Evolutionary conservation across 2,797 vertebrate genomes (phyloP), one percentile per base, ranked within the genome.

Genomic region (Sitta carolinensis): DNA sequence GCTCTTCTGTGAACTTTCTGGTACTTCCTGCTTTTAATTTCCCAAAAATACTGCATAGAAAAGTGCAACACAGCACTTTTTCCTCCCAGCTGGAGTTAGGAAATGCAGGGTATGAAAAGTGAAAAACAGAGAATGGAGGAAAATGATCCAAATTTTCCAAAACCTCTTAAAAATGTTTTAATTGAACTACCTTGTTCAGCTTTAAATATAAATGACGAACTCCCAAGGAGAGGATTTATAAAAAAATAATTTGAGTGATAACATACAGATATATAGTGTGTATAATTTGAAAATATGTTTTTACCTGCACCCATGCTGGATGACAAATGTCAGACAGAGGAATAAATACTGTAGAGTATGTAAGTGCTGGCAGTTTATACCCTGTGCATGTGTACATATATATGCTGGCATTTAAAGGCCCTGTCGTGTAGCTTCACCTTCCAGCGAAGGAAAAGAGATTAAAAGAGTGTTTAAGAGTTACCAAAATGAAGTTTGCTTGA

Each of bases 1-100:
- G 16, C 51, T 85, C 13, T 76, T 85, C 57, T 63, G 58, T 95
- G 78, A 96, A 89, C 84, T 89, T 89, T 94, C 73, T 87, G 51
- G 34, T 95, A 89, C 92, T 86, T 94, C 90, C 84, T 89, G 72
- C 57, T 89, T 92, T 93, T 92, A 92, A 80, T 84, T 83, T 91
- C 51, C 43, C 32, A 83, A 92, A 92, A 89, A 48, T 47, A 83
- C 72, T 92, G 40, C 61, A 58, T 13, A 83, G 40, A 75, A 91
- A 93, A 89, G 72, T 89, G 78, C 76, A 92, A 75, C 73, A 66
- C 66, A 94, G 95, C 91, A 91, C 58, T 92, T 96, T 78, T 75
- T 13, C 51, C 51, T 93, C 94, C 66, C 79, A 95, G 69, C 66
- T 95, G 76, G 84, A 93, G 54, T 90, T 89, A 81, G 76, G 82